phyloP scores from a whole-genome alignment of 2,113 vertebrate genomes.

The Rafetus swinhoei region DNA sequence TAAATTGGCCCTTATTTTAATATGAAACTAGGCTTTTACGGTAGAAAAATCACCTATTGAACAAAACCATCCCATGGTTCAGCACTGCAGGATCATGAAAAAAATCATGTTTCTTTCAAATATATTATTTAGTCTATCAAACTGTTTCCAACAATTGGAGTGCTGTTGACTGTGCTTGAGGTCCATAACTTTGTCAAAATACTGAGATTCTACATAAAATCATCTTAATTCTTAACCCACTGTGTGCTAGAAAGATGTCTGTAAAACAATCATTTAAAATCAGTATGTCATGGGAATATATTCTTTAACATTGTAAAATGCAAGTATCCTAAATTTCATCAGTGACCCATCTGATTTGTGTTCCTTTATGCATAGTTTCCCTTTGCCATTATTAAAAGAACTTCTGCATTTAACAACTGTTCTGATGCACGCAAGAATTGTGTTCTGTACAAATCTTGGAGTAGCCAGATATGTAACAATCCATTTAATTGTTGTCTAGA shows the following conservation, averaged over 20 bases:
- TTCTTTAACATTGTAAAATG: background rate
- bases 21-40: constrained; percentile 74
- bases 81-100: constrained; percentile 71
- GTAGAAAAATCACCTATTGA: constrained; percentile 73
- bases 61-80: constrained; percentile 69
- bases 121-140: constrained; percentile 65
- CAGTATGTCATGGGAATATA: background rate
- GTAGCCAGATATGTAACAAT: background rate
- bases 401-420: background rate
- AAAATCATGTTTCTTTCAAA: constrained; percentile 72
- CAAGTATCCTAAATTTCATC: background rate
- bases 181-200: constrained; percentile 31
- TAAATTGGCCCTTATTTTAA: constrained; percentile 68
- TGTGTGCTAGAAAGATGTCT: constrained; percentile 20
- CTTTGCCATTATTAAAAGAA: background rate
- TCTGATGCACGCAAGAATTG: background rate
- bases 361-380: background rate
- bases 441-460: background rate
- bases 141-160: constrained; percentile 54
- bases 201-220: constrained; percentile 28
- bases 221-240: constrained; percentile 35
- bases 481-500: background rate
- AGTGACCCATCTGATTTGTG: background rate
- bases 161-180: constrained; percentile 27
- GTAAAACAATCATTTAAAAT: constrained; percentile 37